Conservation (phyloP, 2,113 vertebrate species). For the Heterochromis multidens region DNA sequence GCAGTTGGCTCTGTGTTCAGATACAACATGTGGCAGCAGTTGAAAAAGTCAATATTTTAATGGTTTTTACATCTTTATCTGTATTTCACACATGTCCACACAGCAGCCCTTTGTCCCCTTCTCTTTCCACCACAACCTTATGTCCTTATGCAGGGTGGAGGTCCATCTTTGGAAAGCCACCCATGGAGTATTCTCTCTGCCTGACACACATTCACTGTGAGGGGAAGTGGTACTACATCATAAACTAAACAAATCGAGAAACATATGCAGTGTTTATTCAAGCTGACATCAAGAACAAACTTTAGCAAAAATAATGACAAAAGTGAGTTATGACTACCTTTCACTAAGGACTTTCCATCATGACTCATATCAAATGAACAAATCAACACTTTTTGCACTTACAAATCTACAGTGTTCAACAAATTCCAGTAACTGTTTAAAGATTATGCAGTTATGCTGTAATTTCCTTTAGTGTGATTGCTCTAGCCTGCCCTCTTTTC, state of each 20-base stretch:
- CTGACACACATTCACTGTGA: neutral
- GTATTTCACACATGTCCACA: neutral
- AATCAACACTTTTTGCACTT: neutral
- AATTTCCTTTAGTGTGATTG: neutral
- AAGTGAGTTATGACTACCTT: neutral
- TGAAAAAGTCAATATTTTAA: neutral
- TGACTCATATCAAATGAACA: neutral
- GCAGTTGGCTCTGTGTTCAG: neutral
- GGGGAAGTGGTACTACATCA: slow-evolving; percentile 42
- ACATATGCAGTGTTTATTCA: slow-evolving; percentile 47
- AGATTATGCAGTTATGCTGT: neutral
- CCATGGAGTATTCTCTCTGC: slow-evolving; percentile 38
- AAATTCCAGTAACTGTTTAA: neutral
- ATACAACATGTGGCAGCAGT: neutral
- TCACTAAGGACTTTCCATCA: neutral
- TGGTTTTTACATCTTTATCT: neutral
- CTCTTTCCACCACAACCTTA: neutral
- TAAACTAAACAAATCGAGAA: slow-evolving; percentile 63
- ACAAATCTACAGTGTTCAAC: neutral
- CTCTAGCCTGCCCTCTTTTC: neutral
- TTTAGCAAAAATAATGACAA: neutral
- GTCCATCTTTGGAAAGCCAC: slow-evolving; percentile 45
- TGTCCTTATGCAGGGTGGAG: slow-evolving; percentile 47
- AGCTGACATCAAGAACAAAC: slow-evolving; percentile 43
- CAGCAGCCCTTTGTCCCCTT: neutral